Percentiles rank a stretch among this genome's conserved stretches.
Evolutionary conservation across 2,113 vertebrate species (phyloP).

Genomic region (Chionodraco myersi): DNA sequence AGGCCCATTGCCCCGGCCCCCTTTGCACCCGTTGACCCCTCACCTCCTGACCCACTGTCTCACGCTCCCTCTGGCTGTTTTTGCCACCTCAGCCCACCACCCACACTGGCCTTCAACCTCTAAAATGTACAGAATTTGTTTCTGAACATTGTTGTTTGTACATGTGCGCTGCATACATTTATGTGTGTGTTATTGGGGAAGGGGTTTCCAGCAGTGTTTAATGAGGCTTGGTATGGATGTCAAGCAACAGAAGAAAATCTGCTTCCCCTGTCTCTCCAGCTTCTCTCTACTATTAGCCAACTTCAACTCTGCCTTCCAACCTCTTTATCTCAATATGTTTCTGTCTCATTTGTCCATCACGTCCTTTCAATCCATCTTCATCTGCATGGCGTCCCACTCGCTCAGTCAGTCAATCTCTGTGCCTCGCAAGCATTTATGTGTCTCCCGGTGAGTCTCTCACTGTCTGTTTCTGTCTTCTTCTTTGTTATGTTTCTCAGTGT

Average conservation of each 20-base stretch:
- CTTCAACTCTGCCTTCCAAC: slow-evolving; percentile 44
- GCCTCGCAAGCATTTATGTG: slow-evolving; percentile 41
- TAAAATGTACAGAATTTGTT: slow-evolving; percentile 6
- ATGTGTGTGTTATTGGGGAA: not conserved
- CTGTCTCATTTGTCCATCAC: slow-evolving; percentile 77
- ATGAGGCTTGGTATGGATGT: not conserved
- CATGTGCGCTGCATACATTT: not conserved
- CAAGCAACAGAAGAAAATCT: slow-evolving; percentile 14
- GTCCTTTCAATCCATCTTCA: slow-evolving; percentile 70
- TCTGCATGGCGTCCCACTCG: slow-evolving; percentile 56
- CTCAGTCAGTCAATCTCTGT: slow-evolving; percentile 65
- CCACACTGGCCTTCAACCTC: not conserved
- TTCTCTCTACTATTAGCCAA: slow-evolving; percentile 27
- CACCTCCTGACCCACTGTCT: slow-evolving; percentile 76
- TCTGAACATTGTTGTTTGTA: not conserved
- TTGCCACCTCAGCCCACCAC: slow-evolving; percentile 36
- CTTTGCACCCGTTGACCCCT: slow-evolving; percentile 72
- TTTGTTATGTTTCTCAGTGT: slow-evolving; percentile 70
- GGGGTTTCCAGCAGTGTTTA: slow-evolving; percentile 18
- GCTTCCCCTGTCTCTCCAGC: slow-evolving; percentile 7
- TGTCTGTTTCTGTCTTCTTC: slow-evolving; percentile 68
- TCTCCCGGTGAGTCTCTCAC: slow-evolving; percentile 58
- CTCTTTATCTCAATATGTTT: slow-evolving; percentile 68
- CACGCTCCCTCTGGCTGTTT: slow-evolving; percentile 74
- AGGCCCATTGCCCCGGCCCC: slow-evolving; percentile 55